Base-by-base conservation (phyloP, 2,888 invertebrate species). In the Cotesia congregata region DNA sequence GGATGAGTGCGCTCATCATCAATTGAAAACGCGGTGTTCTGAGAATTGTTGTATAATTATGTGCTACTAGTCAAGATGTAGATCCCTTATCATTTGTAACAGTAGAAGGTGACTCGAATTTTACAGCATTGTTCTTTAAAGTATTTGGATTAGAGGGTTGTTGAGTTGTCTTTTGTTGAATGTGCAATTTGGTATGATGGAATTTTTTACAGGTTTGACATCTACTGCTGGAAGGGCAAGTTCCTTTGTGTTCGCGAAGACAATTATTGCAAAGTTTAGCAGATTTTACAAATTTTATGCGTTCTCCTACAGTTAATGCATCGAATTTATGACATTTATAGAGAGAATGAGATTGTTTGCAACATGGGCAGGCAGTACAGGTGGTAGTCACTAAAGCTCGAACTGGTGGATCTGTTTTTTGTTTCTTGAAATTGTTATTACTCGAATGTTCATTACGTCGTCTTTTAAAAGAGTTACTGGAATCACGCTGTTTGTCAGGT, bases 271-370 rank as follows among this genome's bases (percentile, higher is more conserved):
- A 76, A 4, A 75, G 50, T 15, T n/a, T n/a, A 0, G 9, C 50
- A 1, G n/a, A 38, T 40, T 78, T 75, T 9, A 78, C 41, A 30
- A 62, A 64, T 39, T 73, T 72, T 67, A 71, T 64, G 1, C 78
- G 70, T 65, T 75, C 59, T 9, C 72, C 17, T 6, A 75, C 65
- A 20, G 72, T 7, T 6, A 75, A 50, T 62, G 20, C 60, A 15
- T 72, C 41, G 50, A 78, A 78, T 39, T n/a, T 12, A 7, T 70
- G 64, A 17, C 78, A 78, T 67, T 69, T 75, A 59, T n/a, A 78
- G 5, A 78, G 60, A 9, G 62, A 70, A 30, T 78, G 78, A 59
- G 9, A 5, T 17, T 64, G 75, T 17, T 75, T 72, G 64, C 75
- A 75, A 4, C 59, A 20, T 17, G 17, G n/a, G 67, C 78, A 75